A percentile compares a stretch with the other conserved stretches of the same genome.
phyloP scores from a whole-genome alignment of 37 sponge, comb jelly and placozoan species.

The Haliclona indistincta region DNA sequence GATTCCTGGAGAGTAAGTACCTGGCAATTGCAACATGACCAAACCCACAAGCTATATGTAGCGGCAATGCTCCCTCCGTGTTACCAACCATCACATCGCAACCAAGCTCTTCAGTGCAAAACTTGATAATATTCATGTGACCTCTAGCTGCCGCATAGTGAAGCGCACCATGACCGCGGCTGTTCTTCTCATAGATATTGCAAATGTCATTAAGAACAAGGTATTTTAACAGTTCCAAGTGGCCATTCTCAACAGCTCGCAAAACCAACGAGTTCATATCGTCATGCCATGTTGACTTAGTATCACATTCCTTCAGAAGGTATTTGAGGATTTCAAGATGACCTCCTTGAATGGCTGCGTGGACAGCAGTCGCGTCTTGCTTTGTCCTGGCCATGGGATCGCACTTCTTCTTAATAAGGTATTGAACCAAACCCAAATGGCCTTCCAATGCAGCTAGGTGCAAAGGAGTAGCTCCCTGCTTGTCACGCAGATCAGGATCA shows the following conservation, averaged over 20 bases:
- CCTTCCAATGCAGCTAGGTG: conserved; percentile 35
- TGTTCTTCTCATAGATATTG: not conserved
- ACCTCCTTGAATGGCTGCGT: conserved; percentile 10
- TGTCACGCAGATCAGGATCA: not conserved
- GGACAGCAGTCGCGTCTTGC: conserved; percentile 19
- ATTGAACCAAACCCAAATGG: conserved; percentile 1
- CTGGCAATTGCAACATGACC: not conserved
- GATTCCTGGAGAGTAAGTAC: not conserved
- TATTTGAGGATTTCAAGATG: not conserved
- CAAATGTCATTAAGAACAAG: conserved; percentile 2
- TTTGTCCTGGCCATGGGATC: conserved; percentile 33
- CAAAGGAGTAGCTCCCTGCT: conserved; percentile 39
- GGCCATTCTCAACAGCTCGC: conserved; percentile 34
- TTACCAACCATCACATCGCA: not conserved
- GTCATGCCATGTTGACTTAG: not conserved
- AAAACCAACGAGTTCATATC: not conserved
- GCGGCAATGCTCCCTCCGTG: not conserved
- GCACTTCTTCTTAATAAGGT: conserved; percentile 5
- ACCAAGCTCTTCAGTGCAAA: not conserved
- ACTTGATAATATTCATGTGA: not conserved
- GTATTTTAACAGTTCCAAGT: conserved; percentile 9
- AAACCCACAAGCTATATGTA: not conserved
- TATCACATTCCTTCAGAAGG: not conserved
- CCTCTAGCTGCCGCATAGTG: conserved; percentile 1
- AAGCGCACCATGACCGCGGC: not conserved